Evolutionary conservation across 1,140 invertebrate genomes (phyloP), one percentile per base, ranked within the genome.

Genomic region (Sarcophaga peregrina): DNA sequence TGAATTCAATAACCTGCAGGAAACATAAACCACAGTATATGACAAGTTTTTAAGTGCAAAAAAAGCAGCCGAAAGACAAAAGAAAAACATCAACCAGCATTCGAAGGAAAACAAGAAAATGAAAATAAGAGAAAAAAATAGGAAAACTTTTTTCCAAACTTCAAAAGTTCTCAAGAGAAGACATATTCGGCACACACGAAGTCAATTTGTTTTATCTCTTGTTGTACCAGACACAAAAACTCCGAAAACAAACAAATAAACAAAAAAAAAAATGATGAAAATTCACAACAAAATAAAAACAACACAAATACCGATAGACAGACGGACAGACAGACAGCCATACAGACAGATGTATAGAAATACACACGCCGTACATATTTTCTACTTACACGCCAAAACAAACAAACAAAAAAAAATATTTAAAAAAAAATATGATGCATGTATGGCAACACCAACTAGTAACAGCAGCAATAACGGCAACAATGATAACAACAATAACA

Each of bases 201-300:
- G 74, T 75, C 74, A 75, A 75, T 75, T 75, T 75, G 74, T 75
- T 75, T 75, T 75, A 75, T 75, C 74, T 47, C 15, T 48, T 75
- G 74, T 75, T 45, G 47, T 46, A 46, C 37, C n/a, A 75, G 74
- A 46, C 74, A 75, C 37, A 47, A 75, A 48, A 37, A 37, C 25
- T 37, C 25, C 25, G 4, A 37, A 37, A 68, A 62, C 25, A 62
- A 62, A n/a, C 58, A n/a, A 62, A 17, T 3, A 62, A 62, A 62
- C 15, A 68, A 68, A 68, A 68, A 68, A 68, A 68, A 20, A 68
- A 37, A 37, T 37, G 25, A 37, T 37, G 25, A 37, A 37, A 37
- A 37, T 37, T 37, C 74, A 75, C 37, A 47, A 75, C n/a, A 37
- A 37, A 37, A 37, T 37, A 37, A 37, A 37, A 37, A 68, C 17